Evolutionary conservation across 2,888 invertebrate genomes (phyloP), one percentile per base, ranked within the genome.

Genomic region (Falcaria lacertinaria): DNA sequence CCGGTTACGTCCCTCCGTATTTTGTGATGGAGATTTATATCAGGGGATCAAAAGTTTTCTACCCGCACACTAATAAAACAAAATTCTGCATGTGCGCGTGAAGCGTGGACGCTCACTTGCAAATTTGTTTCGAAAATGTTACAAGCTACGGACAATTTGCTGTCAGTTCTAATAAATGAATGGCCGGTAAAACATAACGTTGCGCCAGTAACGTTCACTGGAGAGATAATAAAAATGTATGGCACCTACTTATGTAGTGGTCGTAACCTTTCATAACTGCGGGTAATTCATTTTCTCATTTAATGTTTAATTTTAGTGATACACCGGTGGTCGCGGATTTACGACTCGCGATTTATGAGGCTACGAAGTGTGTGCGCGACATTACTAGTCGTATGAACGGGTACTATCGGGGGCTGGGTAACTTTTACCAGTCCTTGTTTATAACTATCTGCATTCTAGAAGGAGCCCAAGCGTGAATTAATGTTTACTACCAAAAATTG

Each of bases 11-110:
- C 87, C 88, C 88, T 78, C 85, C 87, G 84, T 80, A 83, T 87
- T 86, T 89, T 87, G 82, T 86, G 88, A 89, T 89, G 87, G 85
- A 87, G 88, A 88, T 89, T 89, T 88, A 89, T 88, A 86, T 86
- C 79, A 75, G 76, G 82, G 89, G 87, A 88, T 88, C 88, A 88
- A 88, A 89, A 88, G 84, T 88, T 88, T 83, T 70, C 69, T 74
- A 74, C 80, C 74, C 78, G 70, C 80, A 74, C 78, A 76, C 72
- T 66, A 70, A 56, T 54, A 57, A 54, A 54, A 43, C 48, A 49
- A 46, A 38, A 45, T 50, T 59, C 54, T 62, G 43, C 44, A 47
- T 68, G 64, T 70, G 68, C 69, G 63, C 51, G 61, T 44, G 48
- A 42, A 56, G 11, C 52, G 46, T 49, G 63, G 64, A 64, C 62